These are phyloP conservation scores for Amphipoea oculea DNA, from an alignment of 2,888 invertebrate species.

Conservation along the genomic window DNA sequence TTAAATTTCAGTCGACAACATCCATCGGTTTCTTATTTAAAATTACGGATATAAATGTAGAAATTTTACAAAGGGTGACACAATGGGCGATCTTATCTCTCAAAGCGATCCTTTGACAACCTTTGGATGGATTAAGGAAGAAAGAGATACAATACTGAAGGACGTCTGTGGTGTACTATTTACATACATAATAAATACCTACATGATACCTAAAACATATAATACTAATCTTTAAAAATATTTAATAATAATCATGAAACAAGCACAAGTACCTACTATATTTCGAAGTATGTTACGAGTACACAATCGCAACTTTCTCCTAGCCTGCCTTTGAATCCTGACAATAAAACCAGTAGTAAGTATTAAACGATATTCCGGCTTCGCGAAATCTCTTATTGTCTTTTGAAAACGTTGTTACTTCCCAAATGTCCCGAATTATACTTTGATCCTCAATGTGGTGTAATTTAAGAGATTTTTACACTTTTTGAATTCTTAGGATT, in stretches of 20 bases:
- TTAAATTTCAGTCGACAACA: too few relatives aligned
- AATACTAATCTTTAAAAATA: too few relatives aligned
- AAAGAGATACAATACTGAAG: too few relatives aligned
- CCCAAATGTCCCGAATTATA: slow-evolving; percentile 70
- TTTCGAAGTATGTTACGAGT: slow-evolving; percentile 13
- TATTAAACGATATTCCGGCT: slow-evolving; percentile 76
- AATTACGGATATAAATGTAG: too few relatives aligned
- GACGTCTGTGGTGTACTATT: too few relatives aligned
- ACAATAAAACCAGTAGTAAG: slow-evolving; percentile 74
- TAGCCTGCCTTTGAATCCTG: slow-evolving; percentile 62
- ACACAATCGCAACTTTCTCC: slow-evolving; percentile 29
- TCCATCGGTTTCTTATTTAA: too few relatives aligned
- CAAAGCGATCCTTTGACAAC: background rate
- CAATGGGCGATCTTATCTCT: too few relatives aligned
- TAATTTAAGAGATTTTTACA: slow-evolving; percentile 54
- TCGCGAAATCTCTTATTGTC: slow-evolving; percentile 78
- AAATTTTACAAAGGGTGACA: too few relatives aligned
- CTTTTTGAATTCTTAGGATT: background rate
- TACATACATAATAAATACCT: too few relatives aligned
- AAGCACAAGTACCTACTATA: background rate
- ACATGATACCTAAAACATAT: too few relatives aligned
- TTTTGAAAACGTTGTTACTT: slow-evolving; percentile 77
- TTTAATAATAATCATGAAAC: background rate
- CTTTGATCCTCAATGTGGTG: slow-evolving; percentile 66
- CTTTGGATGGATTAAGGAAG: too few relatives aligned